Base-by-base conservation (phyloP, 1,140 invertebrate species). In the Plutomurus gul region DNA sequence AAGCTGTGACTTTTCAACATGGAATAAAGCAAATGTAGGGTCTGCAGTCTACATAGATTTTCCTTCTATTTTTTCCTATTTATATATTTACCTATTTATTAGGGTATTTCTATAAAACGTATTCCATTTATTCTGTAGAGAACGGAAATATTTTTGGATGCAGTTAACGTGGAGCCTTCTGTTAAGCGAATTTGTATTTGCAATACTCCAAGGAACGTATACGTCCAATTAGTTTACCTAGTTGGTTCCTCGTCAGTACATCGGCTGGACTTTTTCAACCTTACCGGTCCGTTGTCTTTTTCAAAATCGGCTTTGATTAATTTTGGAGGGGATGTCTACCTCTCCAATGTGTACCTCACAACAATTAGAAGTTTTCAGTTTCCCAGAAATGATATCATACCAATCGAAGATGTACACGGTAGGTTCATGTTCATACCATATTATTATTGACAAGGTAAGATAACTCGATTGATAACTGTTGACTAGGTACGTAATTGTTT, bases 121-220 rank as follows among this genome's bases (percentile, higher is more conserved):
- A 10, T 43, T 1, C 16, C 11, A 36, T 18, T 43, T n/a, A 46
- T 20, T 39, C n/a, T 27, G 3, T 27, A 39, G 36, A n/a, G 7
- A 11, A 16, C n/a, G 36, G 13, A 22, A 27, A 13, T 74, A 30
- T n/a, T 27, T 30, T 20, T 47, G n/a, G 25, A 43, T 33, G 30
- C 33, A 70, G 18, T 18, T 18, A 47, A 37, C 0, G 43, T 51
- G 3, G 22, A 75, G 0, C 4, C 36, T 16, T 36, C 30, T 4
- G 60, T 76, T 3, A 60, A 76, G 30, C 46, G 75, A 56, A 56
- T 79, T 27, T 79, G 78, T 30, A 37, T 79, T 11, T 79, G 78
- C 27, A 76, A 76, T 33, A 49, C 72, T 13, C 47, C 47, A 5
- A 25, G 33, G 33, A 25, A 56, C 33, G 27, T 79, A 1, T 47